A percentile compares a stretch with the other conserved stretches of the same genome.
phyloP scores from a whole-genome alignment of 2,888 invertebrate genomes.

The Cantharis lateralis region DNA sequence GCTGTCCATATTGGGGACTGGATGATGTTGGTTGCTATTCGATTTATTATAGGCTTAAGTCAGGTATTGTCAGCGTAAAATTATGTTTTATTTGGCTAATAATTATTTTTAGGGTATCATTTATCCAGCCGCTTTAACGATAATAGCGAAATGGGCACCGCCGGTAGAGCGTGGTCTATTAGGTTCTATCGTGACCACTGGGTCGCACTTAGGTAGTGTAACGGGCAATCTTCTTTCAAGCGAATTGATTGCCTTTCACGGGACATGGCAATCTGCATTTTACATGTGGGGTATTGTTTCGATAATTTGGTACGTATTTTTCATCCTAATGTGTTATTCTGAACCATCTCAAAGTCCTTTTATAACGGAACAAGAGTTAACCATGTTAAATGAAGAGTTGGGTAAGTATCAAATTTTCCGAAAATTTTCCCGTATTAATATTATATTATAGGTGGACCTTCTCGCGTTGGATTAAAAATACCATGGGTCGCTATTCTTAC shows the following conservation, averaged over 20 bases:
- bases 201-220: constrained; percentile 59
- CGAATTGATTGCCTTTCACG: constrained; percentile 50
- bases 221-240: constrained; percentile 15
- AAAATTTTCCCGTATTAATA: constrained; percentile 44
- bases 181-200: constrained; percentile 65
- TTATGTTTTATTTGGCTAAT: too few relatives aligned
- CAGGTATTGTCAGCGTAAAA: constrained; percentile 6
- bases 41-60: constrained; percentile 71
- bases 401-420: neutral
- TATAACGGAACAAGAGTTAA: constrained; percentile 59
- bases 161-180: constrained; percentile 61
- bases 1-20: constrained; percentile 68
- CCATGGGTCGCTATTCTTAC: constrained; percentile 70
- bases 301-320: constrained; percentile 59
- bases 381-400: constrained; percentile 50
- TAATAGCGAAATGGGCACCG: constrained; percentile 65
- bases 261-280: constrained; percentile 63
- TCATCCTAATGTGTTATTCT: constrained; percentile 57
- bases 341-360: constrained; percentile 60
- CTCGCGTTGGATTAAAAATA: neutral
- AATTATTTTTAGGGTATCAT: constrained; percentile 58
- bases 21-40: constrained; percentile 67
- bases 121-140: constrained; percentile 64
- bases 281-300: constrained; percentile 62
- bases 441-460: neutral